These are phyloP conservation scores for Spodoptera picta DNA, from an alignment of 2,888 invertebrate genomes.

Conservation along the genomic window DNA sequence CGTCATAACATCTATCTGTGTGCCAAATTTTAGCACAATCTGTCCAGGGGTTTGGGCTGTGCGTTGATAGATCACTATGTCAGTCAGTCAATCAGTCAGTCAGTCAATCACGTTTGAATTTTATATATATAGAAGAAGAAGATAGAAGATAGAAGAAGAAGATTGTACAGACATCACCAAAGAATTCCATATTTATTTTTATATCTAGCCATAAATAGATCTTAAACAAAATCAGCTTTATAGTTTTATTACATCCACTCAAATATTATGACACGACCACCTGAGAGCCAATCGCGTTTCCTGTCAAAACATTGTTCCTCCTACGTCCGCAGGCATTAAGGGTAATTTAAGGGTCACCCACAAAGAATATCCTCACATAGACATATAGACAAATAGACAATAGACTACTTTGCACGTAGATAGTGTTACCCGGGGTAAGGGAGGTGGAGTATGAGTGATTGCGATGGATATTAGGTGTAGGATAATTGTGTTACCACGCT, in stretches of 20 bases:
- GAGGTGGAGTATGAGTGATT: constrained; percentile 9
- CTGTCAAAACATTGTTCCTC: constrained; percentile 28
- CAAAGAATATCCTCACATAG: constrained; percentile 25
- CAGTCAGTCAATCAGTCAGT: no score
- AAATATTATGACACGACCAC: constrained; percentile 11
- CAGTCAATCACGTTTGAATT: no score
- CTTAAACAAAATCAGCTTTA: constrained; percentile 1
- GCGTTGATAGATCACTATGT: no score
- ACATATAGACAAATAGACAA: constrained; percentile 53
- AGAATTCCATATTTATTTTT: no score
- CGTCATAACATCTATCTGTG: no score
- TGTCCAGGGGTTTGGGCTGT: no score
- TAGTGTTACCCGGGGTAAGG: constrained; percentile 27
- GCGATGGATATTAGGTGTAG: constrained; percentile 18
- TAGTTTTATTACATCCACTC: neutral
- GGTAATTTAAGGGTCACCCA: constrained; percentile 27
- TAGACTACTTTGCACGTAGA: constrained; percentile 38
- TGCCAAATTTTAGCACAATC: no score
- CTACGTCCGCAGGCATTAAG: constrained; percentile 11
- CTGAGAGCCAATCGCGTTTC: constrained; percentile 15
- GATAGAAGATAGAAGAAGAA: no score
- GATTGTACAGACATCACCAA: no score
- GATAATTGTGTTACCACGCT: constrained; percentile 12
- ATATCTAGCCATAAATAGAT: no score
- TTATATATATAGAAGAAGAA: no score